These are phyloP conservation scores for Drosophila nasuta DNA, from an alignment of 1,140 invertebrate species.

Conservation along the genomic window DNA sequence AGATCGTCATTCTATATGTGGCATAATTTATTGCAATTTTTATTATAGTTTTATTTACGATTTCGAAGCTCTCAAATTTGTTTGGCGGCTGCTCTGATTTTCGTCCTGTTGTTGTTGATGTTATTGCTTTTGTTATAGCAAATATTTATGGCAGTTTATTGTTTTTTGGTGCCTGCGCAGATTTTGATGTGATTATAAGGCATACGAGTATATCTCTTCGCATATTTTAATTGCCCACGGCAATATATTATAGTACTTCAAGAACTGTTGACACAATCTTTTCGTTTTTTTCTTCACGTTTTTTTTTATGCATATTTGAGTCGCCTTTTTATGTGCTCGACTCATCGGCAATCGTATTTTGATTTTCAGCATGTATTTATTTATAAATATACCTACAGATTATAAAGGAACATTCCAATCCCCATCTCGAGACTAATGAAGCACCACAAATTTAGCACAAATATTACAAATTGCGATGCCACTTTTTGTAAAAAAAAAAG, in stretches of 20 bases:
- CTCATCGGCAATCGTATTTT: conserved; percentile 3
- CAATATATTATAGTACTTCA: conserved; percentile 35
- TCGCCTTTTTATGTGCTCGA: conserved; percentile 3
- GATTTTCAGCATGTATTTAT: neutral
- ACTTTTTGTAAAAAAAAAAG: too few relatives aligned
- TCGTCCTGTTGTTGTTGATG: conserved; percentile 31
- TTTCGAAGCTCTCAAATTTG: conserved; percentile 70
- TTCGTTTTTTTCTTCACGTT: neutral
- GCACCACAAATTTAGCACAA: too few relatives aligned
- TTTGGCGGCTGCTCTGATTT: conserved; percentile 40
- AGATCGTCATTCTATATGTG: conserved; percentile 39
- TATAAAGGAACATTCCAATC: conserved; percentile 1
- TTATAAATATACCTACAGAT: neutral
- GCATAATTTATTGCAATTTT: conserved; percentile 69
- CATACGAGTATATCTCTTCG: conserved; percentile 25
- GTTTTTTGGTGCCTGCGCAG: conserved; percentile 31
- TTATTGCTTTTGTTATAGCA: conserved; percentile 49
- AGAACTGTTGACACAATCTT: conserved; percentile 23
- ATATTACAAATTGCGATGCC: too few relatives aligned
- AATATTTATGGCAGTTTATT: conserved; percentile 56
- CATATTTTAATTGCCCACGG: conserved; percentile 29
- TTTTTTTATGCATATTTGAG: conserved; percentile 11
- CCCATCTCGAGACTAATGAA: neutral
- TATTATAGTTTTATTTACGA: conserved; percentile 79
- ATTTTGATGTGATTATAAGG: conserved; percentile 40